These are phyloP conservation scores for Pogona vitticeps DNA, from an alignment of 2,113 vertebrate species.

Conservation along the genomic window DNA sequence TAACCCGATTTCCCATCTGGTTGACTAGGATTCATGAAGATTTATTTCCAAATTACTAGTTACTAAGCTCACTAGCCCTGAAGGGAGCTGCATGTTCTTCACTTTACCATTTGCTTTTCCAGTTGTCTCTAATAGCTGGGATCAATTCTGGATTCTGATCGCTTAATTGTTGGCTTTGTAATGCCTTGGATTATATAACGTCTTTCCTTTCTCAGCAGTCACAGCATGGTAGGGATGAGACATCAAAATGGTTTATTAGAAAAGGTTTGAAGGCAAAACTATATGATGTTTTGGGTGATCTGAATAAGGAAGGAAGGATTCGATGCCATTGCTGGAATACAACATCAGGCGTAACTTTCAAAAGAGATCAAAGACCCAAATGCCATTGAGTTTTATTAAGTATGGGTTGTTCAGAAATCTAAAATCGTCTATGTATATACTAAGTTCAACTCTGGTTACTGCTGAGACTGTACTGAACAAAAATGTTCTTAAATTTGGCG, in stretches of 20 bases:
- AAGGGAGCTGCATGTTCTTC: conserved; percentile 39
- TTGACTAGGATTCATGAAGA: conserved; percentile 46
- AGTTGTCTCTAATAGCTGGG: conserved; percentile 52
- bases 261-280: not conserved
- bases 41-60: conserved; percentile 49
- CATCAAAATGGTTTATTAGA: not conserved
- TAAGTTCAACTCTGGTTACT: not conserved
- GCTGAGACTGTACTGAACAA: not conserved
- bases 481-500: not conserved
- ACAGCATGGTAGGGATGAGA: not conserved
- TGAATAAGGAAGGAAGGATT: not conserved
- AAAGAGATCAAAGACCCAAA: not conserved
- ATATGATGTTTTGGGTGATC: not conserved
- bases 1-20: conserved; percentile 68
- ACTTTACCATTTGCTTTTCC: conserved; percentile 60
- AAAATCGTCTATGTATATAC: not conserved
- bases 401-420: not conserved
- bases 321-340: not conserved
- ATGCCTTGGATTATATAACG: conserved; percentile 48
- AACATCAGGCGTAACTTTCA: not conserved
- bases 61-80: not conserved
- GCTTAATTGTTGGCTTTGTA: conserved; percentile 23
- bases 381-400: not conserved
- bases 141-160: conserved; percentile 59
- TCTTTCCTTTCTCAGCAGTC: not conserved